A percentile compares a stretch with the other conserved stretches of the same genome.
Evolutionary conservation across 2,113 vertebrate genomes (phyloP).

Genomic region (Heterotilapia buettikoferi): DNA sequence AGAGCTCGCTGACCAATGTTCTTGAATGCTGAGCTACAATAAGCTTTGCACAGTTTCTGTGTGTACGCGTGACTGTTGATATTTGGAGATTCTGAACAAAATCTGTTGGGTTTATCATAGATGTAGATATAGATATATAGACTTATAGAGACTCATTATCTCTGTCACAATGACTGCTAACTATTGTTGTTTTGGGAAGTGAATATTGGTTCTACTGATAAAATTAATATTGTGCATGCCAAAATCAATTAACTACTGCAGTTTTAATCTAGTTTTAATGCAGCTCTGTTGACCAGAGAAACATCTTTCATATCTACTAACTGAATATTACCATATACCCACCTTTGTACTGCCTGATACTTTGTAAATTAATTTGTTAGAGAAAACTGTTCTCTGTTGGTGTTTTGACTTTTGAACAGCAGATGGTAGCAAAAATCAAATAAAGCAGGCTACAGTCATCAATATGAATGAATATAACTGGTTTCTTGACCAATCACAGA

Average conservation of each 20-base stretch:
- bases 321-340: not conserved
- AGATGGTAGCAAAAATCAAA: slow-evolving; percentile 60
- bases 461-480: not conserved
- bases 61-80: not conserved
- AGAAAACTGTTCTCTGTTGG: not conserved
- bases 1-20: not conserved
- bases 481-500: not conserved
- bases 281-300: not conserved
- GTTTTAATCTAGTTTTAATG: not conserved
- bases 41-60: not conserved
- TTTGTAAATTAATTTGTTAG: not conserved
- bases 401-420: slow-evolving; percentile 29
- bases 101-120: not conserved
- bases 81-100: not conserved
- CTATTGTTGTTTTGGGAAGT: not conserved
- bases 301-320: not conserved
- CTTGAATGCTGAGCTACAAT: not conserved
- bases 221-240: not conserved
- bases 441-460: not conserved
- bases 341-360: not conserved
- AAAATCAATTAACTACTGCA: not conserved
- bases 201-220: not conserved
- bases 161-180: not conserved
- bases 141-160: not conserved
- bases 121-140: not conserved